Evolutionary conservation across 92 coral and sea anemone genomes (phyloP).

Genomic region (Porites cylindrica): DNA sequence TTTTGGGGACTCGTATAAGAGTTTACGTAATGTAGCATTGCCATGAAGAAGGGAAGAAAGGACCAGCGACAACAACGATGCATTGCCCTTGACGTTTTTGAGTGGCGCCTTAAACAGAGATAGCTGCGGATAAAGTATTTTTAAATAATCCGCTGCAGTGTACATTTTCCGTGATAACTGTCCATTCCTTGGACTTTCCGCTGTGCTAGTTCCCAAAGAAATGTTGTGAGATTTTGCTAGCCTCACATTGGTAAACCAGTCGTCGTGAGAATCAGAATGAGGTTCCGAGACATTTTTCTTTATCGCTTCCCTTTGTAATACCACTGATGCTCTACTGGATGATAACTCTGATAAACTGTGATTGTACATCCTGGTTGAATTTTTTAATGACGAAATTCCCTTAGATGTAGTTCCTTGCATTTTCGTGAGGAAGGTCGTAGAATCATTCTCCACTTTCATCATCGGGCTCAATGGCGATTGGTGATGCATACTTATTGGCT

Average conservation of each 20-base stretch:
- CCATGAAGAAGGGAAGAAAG: background rate
- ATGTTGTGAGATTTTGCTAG: background rate
- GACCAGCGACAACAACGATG: background rate
- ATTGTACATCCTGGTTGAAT: background rate
- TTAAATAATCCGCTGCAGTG: slow-evolving; percentile 45
- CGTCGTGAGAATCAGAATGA: background rate
- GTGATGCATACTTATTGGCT: background rate
- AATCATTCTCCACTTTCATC: background rate
- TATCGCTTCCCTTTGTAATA: background rate
- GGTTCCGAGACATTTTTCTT: background rate
- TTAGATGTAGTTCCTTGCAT: background rate
- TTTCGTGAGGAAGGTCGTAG: background rate
- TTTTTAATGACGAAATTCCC: background rate
- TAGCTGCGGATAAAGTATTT: slow-evolving; percentile 42
- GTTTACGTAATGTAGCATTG: background rate
- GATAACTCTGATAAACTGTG: background rate
- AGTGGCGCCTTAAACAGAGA: slow-evolving; percentile 39
- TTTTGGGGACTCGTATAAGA: background rate
- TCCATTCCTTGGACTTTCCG: background rate
- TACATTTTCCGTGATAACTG: slow-evolving; percentile 6
- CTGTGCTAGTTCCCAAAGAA: background rate
- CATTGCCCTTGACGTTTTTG: background rate
- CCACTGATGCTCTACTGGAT: background rate
- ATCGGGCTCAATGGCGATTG: background rate
- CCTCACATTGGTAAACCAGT: slow-evolving; percentile 31